Evolutionary conservation across 2,113 vertebrate species (phyloP).

Genomic region (Barnardius zonarius): DNA sequence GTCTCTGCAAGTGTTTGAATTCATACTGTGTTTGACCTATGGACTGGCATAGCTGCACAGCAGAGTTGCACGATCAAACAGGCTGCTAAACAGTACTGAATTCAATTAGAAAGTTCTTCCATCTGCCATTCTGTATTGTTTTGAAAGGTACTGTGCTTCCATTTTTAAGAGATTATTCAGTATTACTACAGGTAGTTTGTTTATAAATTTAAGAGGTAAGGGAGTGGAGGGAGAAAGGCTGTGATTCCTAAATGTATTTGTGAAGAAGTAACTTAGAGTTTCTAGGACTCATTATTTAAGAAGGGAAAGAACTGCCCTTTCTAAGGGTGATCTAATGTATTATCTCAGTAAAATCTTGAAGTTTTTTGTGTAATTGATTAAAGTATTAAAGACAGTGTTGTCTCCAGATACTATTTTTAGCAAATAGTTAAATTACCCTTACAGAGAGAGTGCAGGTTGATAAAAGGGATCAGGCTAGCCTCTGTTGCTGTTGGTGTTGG

Average conservation of each 20-base stretch:
- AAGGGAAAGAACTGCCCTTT: not conserved
- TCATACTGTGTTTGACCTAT: slow-evolving; percentile 47
- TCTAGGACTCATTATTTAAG: not conserved
- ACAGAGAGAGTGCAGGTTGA: not conserved
- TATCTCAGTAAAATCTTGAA: not conserved
- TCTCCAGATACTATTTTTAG: not conserved
- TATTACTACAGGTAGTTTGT: not conserved
- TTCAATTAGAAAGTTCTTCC: not conserved
- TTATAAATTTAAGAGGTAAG: not conserved
- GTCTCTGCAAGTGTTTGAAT: not conserved
- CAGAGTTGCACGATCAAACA: accelerated
- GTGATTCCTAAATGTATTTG: not conserved
- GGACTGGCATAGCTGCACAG: not conserved
- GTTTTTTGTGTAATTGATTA: not conserved
- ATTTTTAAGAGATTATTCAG: not conserved
- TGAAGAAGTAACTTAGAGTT: not conserved
- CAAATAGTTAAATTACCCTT: not conserved
- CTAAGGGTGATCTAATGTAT: not conserved
- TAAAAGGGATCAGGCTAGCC: not conserved
- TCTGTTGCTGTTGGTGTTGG: not conserved
- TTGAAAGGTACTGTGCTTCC: not conserved
- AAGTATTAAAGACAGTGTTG: not conserved
- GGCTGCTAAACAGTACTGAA: not conserved
- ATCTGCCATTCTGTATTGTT: not conserved
- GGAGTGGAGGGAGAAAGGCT: not conserved